These are phyloP conservation scores for Arremon brunneinucha DNA, from an alignment of 2,797 vertebrate species.

Conservation along the genomic window DNA sequence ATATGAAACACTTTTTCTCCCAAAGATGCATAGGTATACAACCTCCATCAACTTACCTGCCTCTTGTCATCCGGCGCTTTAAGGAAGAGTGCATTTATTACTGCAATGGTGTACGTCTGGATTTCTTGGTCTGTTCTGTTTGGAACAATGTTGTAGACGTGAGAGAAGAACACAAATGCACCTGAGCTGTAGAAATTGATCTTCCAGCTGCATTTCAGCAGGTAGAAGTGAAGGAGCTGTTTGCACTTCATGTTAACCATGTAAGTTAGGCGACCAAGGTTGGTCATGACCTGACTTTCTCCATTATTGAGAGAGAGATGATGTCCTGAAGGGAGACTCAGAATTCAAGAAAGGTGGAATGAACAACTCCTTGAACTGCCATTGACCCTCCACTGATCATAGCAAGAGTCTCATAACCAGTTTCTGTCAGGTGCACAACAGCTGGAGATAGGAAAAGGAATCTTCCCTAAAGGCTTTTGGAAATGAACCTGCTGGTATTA, in stretches of 20 bases:
- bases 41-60: slow-evolving; percentile 80
- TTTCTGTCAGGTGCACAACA: neutral
- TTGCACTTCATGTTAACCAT: neutral
- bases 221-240: neutral
- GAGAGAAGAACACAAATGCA: neutral
- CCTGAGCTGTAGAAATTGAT: neutral
- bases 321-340: neutral
- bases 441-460: neutral
- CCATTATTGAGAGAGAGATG: neutral
- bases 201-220: neutral
- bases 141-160: neutral
- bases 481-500: neutral
- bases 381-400: neutral
- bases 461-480: neutral
- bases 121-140: slow-evolving; percentile 94
- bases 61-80: slow-evolving; percentile 96
- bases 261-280: neutral
- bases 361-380: neutral
- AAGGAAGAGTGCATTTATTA: slow-evolving; percentile 97
- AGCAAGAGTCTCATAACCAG: neutral
- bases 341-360: neutral
- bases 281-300: neutral
- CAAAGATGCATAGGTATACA: neutral
- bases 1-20: neutral
- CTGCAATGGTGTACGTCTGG: slow-evolving; percentile 94